A percentile compares a stretch with the other conserved stretches of the same genome.
Conservation (phyloP, 2,113 vertebrate species). For the Thomomys bottae region DNA sequence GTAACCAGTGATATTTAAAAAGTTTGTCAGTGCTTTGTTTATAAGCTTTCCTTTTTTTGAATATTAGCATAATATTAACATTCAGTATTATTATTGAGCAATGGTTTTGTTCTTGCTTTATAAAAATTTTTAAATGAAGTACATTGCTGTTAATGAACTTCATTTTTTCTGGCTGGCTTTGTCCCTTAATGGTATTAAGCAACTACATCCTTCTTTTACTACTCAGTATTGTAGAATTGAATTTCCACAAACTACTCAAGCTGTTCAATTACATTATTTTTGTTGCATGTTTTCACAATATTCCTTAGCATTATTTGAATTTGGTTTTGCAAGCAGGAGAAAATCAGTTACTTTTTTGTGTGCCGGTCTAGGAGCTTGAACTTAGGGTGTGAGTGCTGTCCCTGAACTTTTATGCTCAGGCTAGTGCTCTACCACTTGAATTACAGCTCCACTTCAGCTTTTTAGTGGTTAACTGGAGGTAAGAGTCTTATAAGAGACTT, state of each 20-base stretch:
- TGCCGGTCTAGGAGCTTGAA: no score
- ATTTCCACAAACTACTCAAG: constrained; percentile 1
- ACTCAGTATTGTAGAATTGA: neutral
- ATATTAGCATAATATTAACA: constrained; percentile 31
- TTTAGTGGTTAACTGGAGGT: no score
- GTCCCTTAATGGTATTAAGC: constrained; percentile 7
- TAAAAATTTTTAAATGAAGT: constrained; percentile 46
- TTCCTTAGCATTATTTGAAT: constrained; percentile 53
- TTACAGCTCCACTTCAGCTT: no score
- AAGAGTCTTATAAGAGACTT: no score
- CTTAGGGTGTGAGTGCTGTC: no score
- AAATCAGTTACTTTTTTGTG: neutral
- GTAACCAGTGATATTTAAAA: neutral
- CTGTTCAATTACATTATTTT: constrained; percentile 27
- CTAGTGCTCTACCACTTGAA: no score
- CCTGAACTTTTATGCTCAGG: no score
- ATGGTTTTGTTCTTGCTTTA: constrained; percentile 33
- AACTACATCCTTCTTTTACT: neutral
- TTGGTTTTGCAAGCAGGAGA: neutral
- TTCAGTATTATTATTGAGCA: neutral
- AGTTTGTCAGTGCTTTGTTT: neutral
- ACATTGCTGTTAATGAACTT: constrained; percentile 12
- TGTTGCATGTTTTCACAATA: neutral
- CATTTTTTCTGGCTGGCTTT: constrained; percentile 34
- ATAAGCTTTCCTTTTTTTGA: constrained; percentile 32